phyloP scores from a whole-genome alignment of 2,797 vertebrate genomes.

The Pempheris klunzingeri region DNA sequence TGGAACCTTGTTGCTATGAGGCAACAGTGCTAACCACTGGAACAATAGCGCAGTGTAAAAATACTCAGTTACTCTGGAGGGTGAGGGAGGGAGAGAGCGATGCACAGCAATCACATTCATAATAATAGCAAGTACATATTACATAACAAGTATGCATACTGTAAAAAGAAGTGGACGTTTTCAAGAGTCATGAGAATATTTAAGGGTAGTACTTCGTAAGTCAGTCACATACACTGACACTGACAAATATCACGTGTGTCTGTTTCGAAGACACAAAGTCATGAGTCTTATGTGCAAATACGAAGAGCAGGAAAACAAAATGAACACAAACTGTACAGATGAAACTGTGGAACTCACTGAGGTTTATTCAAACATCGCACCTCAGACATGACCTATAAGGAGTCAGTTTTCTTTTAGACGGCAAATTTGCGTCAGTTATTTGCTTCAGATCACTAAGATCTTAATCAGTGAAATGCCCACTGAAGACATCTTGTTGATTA shows the following conservation, averaged over 20 bases:
- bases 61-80: too few species aligned
- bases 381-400: neutral
- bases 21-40: too few species aligned
- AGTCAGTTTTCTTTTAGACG: neutral
- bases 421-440: neutral
- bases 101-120: too few species aligned
- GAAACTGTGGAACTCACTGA: neutral
- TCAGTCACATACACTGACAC: neutral
- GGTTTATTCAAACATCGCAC: constrained; percentile 1
- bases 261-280: neutral
- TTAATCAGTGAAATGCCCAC: neutral
- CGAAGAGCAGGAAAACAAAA: neutral
- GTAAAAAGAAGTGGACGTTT: too few species aligned
- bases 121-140: too few species aligned
- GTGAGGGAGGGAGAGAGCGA: too few species aligned
- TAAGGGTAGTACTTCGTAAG: neutral
- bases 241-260: neutral
- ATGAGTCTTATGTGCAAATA: neutral
- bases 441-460: constrained; percentile 10
- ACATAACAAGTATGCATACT: too few species aligned
- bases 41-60: too few species aligned
- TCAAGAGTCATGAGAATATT: neutral
- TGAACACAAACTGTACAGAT: neutral
- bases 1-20: too few species aligned
- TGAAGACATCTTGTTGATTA: constrained; percentile 31